Percentiles rank a stretch among this genome's conserved stretches.
phyloP scores from a whole-genome alignment of 2,113 vertebrate species.

The Nyctereutes procyonoides region DNA sequence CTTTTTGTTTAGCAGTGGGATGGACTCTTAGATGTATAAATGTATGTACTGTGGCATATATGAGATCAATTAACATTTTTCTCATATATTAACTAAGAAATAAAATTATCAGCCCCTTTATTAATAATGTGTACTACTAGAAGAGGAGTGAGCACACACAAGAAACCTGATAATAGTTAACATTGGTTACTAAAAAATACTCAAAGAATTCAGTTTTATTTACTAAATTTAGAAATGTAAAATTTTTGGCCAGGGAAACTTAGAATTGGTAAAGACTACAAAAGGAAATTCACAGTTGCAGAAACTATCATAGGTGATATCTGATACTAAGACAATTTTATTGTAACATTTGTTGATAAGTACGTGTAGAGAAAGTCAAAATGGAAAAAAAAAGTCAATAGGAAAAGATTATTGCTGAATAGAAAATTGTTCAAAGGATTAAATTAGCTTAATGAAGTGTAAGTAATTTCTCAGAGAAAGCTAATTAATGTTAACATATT shows the following conservation, averaged over 20 bases:
- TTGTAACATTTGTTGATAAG: constrained; percentile 21
- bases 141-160: background rate
- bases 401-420: background rate
- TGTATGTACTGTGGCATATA: background rate
- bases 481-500: background rate
- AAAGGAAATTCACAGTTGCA: constrained; percentile 8
- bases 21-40: background rate
- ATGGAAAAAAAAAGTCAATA: background rate
- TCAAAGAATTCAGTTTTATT: background rate
- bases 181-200: background rate
- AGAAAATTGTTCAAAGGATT: constrained; percentile 8
- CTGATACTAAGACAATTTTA: background rate
- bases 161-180: background rate
- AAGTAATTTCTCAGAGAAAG: background rate
- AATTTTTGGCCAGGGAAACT: background rate
- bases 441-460: constrained; percentile 12
- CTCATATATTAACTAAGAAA: background rate
- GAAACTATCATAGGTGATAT: background rate
- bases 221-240: background rate
- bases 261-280: constrained; percentile 24
- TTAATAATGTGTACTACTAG: background rate
- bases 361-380: background rate
- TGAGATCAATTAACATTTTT: background rate
- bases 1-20: background rate
- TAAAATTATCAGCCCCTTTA: background rate